Evolutionary conservation across 2,888 invertebrate species (phyloP), one percentile per base, ranked within the genome.

Genomic region (Chymomyza amoena): DNA sequence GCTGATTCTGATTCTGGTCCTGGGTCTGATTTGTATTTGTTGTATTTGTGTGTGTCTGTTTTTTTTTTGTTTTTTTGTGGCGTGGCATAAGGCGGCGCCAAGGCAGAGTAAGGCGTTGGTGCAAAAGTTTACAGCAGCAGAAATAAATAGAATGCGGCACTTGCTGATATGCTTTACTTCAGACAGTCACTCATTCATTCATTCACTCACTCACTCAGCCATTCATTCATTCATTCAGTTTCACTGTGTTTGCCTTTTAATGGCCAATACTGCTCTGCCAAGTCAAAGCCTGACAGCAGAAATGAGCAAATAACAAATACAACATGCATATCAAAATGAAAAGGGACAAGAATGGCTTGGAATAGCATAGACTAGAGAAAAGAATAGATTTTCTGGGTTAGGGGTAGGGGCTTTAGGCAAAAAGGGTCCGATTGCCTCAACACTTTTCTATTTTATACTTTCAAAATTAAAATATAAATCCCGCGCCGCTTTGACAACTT

Each of bases 401-500:
- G 39, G 39, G 39, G 39, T 45, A 45, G 39, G 13, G 39, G 39
- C 6, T 13, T 45, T 13, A 13, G 39, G 39, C 13, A 45, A 60
- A 60, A 60, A 60, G 60, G 60, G 32, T 57, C 57, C 16, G 60
- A 57, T 67, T 75, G 73, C 72, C 51, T 74, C 79, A 78, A 84
- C 76, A 75, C 76, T 83, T 85, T 83, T 83, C 76, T 79, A 83
- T 85, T 83, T 84, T 80, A 69, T 84, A 79, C 81, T 79, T 45
- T 73, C 70, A 76, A 84, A 85, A 84, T 84, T 85, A 84, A 84
- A 85, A 84, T 83, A 83, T 74, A 76, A 76, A 70, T 75, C 79
- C 83, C 77, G 78, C 83, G 78, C 70, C 79, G 85, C 85, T 81
- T 83, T 85, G 83, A 85, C 83, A 84, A 83, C 86, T 84, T 84